These are phyloP conservation scores for Marmota flaviventris DNA, from an alignment of 2,113 vertebrate genomes.

Conservation along the genomic window DNA sequence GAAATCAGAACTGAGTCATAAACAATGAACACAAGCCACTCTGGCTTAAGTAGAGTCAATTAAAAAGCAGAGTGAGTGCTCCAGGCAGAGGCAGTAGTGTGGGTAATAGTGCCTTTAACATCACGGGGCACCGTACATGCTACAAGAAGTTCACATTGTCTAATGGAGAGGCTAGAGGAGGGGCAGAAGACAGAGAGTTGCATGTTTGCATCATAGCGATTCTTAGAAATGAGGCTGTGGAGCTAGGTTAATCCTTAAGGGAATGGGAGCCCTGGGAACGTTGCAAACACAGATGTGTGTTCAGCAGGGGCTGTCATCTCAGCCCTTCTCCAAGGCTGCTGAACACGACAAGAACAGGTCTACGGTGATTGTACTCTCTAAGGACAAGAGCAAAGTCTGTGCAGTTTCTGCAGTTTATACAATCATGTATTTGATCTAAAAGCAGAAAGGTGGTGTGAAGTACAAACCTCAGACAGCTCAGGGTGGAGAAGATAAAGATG, in stretches of 20 bases:
- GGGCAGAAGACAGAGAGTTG: background rate
- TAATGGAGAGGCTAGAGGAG: background rate
- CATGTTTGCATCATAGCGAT: background rate
- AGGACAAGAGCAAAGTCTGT: background rate
- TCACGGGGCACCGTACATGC: background rate
- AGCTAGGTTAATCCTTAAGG: background rate
- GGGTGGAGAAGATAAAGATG: background rate
- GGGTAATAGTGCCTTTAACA: background rate
- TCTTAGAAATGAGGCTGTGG: background rate
- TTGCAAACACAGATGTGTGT: background rate
- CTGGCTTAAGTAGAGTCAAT: background rate
- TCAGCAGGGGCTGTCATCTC: background rate
- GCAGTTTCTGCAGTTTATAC: background rate
- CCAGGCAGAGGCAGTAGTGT: background rate
- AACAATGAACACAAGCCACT: background rate
- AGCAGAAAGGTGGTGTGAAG: background rate
- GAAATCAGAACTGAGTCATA: background rate
- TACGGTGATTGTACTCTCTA: background rate
- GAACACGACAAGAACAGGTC: background rate
- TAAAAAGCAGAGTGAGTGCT: background rate
- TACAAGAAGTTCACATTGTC: background rate
- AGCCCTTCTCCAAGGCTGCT: background rate
- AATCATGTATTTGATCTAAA: background rate
- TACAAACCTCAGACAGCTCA: background rate
- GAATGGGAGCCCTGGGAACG: accelerated